These are phyloP conservation scores for Brevimyrus niger DNA, from an alignment of 2,113 vertebrate species.

Conservation along the genomic window DNA sequence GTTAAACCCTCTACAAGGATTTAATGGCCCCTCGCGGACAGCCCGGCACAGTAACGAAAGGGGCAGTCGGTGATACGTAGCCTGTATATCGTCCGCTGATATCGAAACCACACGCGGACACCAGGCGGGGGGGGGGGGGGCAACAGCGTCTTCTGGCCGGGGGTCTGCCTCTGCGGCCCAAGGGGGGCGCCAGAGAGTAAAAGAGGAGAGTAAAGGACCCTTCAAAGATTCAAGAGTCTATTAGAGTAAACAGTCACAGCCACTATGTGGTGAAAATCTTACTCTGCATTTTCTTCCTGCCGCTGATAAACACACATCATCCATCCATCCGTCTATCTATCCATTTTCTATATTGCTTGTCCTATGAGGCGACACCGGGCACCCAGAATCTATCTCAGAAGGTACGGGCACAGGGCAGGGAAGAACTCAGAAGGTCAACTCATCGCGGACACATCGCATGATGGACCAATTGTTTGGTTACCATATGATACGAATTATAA, in stretches of 20 bases:
- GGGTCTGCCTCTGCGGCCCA: neutral
- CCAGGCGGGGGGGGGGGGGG: no score
- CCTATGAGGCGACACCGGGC: neutral
- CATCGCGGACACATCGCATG: neutral
- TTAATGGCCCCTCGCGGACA: neutral
- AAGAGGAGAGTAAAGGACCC: neutral
- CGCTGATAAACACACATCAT: neutral
- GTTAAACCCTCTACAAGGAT: slow-evolving; percentile 1
- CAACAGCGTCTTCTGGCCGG: neutral
- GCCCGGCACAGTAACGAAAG: neutral
- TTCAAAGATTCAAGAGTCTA: neutral
- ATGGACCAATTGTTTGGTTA: neutral
- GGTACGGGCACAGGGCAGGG: neutral
- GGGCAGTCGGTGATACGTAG: neutral
- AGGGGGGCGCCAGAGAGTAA: neutral
- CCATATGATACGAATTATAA: neutral
- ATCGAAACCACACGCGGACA: slow-evolving; percentile 9
- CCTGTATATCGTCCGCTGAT: neutral
- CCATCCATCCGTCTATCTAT: neutral
- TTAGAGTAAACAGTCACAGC: neutral
- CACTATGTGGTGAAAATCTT: no score
- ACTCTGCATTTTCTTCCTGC: neutral
- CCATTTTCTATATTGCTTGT: neutral
- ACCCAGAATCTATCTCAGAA: neutral
- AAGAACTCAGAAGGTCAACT: neutral